Evolutionary conservation across 1,140 invertebrate species (phyloP).

Genomic region (Steinernema khuongi): DNA sequence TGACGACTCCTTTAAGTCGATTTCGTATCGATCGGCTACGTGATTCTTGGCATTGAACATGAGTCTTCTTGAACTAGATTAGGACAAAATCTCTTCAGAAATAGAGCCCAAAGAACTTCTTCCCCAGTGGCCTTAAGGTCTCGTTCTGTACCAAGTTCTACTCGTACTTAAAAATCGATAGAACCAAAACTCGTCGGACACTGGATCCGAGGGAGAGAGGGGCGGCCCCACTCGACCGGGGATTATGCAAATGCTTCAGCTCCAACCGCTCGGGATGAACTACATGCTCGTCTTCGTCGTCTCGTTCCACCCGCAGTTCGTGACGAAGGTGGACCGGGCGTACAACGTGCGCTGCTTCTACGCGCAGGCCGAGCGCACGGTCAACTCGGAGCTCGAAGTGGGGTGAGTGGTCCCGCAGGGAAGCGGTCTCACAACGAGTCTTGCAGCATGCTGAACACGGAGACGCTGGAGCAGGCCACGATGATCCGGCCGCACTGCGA

Average conservation of each 20-base stretch:
- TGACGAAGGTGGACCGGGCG: conserved; percentile 46
- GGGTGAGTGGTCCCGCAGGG: conserved; percentile 26
- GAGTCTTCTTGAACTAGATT: too few species aligned
- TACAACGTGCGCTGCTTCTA: conserved; percentile 49
- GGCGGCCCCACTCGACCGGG: too few species aligned
- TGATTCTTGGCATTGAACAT: too few species aligned
- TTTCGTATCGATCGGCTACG: too few species aligned
- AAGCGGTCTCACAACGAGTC: background rate
- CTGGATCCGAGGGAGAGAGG: too few species aligned
- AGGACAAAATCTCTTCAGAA: too few species aligned
- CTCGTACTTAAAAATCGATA: too few species aligned
- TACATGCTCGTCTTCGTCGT: conserved; percentile 41
- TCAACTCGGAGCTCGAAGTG: conserved; percentile 41
- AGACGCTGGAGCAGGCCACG: conserved; percentile 30
- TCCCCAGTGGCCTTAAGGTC: too few species aligned
- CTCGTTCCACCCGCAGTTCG: conserved; percentile 48
- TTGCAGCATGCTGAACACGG: conserved; percentile 28
- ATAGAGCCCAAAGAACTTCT: too few species aligned
- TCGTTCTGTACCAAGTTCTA: too few species aligned
- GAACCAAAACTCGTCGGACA: too few species aligned
- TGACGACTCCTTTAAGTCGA: too few species aligned
- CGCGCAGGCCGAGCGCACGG: conserved; percentile 36
- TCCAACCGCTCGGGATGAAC: conserved; percentile 41
- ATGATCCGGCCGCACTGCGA: conserved; percentile 43
- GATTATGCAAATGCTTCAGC: conserved; percentile 31